Percentiles rank a stretch among this genome's conserved stretches.
phyloP scores from a whole-genome alignment of 2,888 invertebrate species.

The Phortica okadai region DNA sequence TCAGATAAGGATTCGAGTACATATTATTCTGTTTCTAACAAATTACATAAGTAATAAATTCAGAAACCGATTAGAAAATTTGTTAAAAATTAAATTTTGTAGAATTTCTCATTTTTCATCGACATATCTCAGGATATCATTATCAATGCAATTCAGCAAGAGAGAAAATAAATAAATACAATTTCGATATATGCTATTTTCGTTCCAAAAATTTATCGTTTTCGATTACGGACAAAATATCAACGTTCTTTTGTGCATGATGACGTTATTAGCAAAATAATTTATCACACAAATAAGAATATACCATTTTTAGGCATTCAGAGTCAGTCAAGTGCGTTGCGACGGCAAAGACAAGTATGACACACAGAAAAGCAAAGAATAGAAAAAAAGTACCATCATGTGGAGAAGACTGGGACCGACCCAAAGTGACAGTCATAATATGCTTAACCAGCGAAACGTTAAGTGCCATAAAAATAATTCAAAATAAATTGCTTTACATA shows the following conservation, averaged over 20 bases:
- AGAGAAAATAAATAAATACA: not conserved
- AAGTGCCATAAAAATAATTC: conserved; percentile 77
- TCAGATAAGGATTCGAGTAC: too few relatives aligned
- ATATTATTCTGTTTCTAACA: too few relatives aligned
- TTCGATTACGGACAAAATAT: not conserved
- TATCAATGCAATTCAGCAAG: not conserved
- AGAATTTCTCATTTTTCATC: not conserved
- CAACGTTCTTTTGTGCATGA: not conserved
- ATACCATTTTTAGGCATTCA: conserved; percentile 3
- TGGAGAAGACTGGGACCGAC: not conserved
- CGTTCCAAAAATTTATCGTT: conserved; percentile 19
- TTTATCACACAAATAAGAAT: conserved; percentile 25
- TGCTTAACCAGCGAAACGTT: conserved; percentile 67
- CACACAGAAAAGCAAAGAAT: not conserved
- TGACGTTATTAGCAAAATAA: conserved; percentile 21
- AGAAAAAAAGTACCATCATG: not conserved
- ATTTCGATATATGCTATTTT: not conserved
- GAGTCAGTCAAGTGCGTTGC: not conserved
- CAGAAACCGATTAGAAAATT: too few relatives aligned
- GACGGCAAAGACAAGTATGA: not conserved
- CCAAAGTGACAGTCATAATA: conserved; percentile 43
- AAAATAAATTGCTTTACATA: conserved; percentile 76
- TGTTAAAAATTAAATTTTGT: not conserved
- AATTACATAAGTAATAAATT: too few relatives aligned
- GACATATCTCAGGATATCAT: too few relatives aligned